Conservation (phyloP, 2,888 invertebrate species). For the Pheosia tremula region DNA sequence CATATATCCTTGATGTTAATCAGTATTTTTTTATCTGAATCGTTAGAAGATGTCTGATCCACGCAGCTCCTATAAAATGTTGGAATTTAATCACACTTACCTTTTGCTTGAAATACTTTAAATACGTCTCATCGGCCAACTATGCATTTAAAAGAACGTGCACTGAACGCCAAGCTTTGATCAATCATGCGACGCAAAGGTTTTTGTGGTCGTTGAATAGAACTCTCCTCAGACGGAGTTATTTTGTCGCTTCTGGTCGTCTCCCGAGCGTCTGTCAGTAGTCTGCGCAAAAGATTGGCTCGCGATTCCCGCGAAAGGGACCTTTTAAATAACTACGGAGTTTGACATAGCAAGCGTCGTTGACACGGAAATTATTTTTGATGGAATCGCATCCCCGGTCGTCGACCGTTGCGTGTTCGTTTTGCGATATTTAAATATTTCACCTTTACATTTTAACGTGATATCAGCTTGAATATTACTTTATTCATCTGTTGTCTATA, state of each 20-base stretch:
- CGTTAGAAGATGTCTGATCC: too few relatives aligned
- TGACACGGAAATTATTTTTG: slow-evolving; percentile 51
- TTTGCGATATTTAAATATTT: slow-evolving; percentile 11
- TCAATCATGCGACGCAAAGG: slow-evolving; percentile 79
- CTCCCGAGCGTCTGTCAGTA: slow-evolving; percentile 59
- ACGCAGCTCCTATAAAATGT: slow-evolving; percentile 7
- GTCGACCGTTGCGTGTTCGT: slow-evolving; percentile 19
- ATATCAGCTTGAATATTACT: not conserved
- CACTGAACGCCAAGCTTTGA: slow-evolving; percentile 72
- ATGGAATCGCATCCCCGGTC: slow-evolving; percentile 40
- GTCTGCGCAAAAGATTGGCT: slow-evolving; percentile 65
- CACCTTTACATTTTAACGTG: not conserved
- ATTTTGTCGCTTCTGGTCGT: slow-evolving; percentile 66
- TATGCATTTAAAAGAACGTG: slow-evolving; percentile 67
- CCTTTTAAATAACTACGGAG: slow-evolving; percentile 66
- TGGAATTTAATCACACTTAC: slow-evolving; percentile 20
- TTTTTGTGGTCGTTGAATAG: slow-evolving; percentile 76
- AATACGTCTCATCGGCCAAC: slow-evolving; percentile 42
- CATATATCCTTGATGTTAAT: too few relatives aligned
- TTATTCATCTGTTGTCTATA: too few relatives aligned
- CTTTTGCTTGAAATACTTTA: slow-evolving; percentile 22
- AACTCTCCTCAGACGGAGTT: slow-evolving; percentile 65
- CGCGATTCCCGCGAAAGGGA: slow-evolving; percentile 56
- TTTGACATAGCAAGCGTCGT: slow-evolving; percentile 45
- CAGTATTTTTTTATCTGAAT: too few relatives aligned